Conservation (phyloP, 1,140 invertebrate genomes). For the Cydia strobilella region DNA sequence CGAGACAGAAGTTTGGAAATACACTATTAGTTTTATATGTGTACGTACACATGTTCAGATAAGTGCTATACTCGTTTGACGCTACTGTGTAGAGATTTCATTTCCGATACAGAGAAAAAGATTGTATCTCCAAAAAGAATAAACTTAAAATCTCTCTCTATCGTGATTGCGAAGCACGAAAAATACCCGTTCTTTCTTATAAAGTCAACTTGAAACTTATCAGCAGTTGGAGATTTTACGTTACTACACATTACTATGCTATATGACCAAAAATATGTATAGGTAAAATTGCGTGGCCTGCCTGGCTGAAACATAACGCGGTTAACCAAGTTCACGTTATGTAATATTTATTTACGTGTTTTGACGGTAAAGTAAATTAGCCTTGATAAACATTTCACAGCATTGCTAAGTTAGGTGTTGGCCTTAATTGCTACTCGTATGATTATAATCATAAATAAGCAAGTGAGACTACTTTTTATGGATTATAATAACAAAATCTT, state of each 20-base stretch:
- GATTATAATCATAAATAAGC: neutral
- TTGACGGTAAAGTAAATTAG: neutral
- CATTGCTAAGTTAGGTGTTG: neutral
- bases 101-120: constrained; percentile 3
- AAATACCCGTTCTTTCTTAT: neutral
- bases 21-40: no score
- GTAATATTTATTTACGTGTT: constrained; percentile 13
- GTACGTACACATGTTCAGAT: neutral
- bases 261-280: neutral
- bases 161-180: neutral
- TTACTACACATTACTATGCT: neutral
- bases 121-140: neutral
- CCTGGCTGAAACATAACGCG: neutral
- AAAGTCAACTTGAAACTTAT: constrained; percentile 1
- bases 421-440: neutral
- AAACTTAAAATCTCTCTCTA: neutral
- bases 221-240: neutral
- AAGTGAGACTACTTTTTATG: no score
- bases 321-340: constrained; percentile 12
- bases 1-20: no score
- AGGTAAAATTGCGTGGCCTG: neutral
- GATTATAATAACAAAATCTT: no score
- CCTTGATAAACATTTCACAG: neutral
- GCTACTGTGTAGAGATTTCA: constrained; percentile 13
- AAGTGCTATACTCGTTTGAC: neutral